A percentile compares a stretch with the other conserved stretches of the same genome.
These are phyloP conservation scores for Cryptoprocta ferox DNA, from an alignment of 2,797 vertebrate genomes.

Conservation along the genomic window DNA sequence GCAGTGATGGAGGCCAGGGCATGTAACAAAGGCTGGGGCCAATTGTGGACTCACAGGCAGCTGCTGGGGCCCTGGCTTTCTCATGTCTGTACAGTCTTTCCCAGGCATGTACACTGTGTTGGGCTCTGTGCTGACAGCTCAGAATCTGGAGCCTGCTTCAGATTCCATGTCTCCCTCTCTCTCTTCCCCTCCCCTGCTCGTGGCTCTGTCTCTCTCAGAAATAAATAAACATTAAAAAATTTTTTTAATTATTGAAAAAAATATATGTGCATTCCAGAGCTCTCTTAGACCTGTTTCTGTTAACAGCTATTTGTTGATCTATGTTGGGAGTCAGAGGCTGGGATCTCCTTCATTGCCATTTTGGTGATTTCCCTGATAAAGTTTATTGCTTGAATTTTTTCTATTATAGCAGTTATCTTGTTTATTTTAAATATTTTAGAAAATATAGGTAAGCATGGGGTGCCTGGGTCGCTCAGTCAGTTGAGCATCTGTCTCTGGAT, in stretches of 20 bases:
- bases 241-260: no score
- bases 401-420: not conserved
- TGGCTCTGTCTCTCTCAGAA: no score
- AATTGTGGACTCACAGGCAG: not conserved
- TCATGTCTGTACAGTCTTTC: not conserved
- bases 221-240: no score
- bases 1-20: not conserved
- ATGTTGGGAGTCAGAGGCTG: not conserved
- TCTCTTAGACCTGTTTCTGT: not conserved
- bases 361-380: not conserved
- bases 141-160: no score
- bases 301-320: not conserved
- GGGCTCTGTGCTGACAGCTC: no score
- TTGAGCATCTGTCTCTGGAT: no score
- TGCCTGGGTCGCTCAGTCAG: no score
- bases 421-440: constrained; percentile 10
- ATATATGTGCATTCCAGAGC: not conserved
- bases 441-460: not conserved
- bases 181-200: no score
- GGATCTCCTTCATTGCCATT: not conserved
- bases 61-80: not conserved
- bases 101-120: not conserved
- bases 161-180: no score
- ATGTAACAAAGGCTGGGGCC: not conserved
- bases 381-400: not conserved